Percentiles rank a stretch among this genome's conserved stretches.
Conservation (phyloP, 1,140 invertebrate species). For the Plectus sambesii region DNA sequence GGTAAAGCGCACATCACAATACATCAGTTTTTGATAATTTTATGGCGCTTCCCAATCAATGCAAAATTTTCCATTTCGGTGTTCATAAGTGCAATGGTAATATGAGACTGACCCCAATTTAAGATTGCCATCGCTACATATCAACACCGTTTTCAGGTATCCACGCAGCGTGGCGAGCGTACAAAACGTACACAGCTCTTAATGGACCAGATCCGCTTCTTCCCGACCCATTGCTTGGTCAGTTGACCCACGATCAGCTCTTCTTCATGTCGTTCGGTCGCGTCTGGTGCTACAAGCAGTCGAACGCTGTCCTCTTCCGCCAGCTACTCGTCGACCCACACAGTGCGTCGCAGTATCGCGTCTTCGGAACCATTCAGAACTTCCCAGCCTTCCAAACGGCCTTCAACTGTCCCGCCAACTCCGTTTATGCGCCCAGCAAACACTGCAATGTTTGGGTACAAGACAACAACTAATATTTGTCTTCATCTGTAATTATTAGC, state of each 20-base stretch:
- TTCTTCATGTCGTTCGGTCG: constrained; percentile 39
- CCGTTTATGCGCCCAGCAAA: constrained; percentile 29
- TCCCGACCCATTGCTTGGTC: constrained; percentile 23
- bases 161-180: constrained; percentile 34
- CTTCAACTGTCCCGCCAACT: constrained; percentile 36
- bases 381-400: constrained; percentile 39
- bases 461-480: no score
- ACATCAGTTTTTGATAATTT: no score
- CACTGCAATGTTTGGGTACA: constrained; percentile 39
- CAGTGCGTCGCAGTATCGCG: constrained; percentile 27
- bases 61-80: no score
- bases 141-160: constrained; percentile 25
- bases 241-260: constrained; percentile 35
- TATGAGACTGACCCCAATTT: not conserved
- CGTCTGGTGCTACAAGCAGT: constrained; percentile 29
- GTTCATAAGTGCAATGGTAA: no score
- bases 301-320: constrained; percentile 13
- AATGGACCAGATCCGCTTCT: constrained; percentile 36
- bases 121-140: not conserved
- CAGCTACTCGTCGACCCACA: constrained; percentile 30
- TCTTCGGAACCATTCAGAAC: constrained; percentile 28
- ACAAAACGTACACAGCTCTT: constrained; percentile 22
- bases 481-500: no score
- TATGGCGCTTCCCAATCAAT: no score
- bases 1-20: constrained; percentile 50